Evolutionary conservation across 2,888 invertebrate genomes (phyloP).

Genomic region (Physocephala rufipes): DNA sequence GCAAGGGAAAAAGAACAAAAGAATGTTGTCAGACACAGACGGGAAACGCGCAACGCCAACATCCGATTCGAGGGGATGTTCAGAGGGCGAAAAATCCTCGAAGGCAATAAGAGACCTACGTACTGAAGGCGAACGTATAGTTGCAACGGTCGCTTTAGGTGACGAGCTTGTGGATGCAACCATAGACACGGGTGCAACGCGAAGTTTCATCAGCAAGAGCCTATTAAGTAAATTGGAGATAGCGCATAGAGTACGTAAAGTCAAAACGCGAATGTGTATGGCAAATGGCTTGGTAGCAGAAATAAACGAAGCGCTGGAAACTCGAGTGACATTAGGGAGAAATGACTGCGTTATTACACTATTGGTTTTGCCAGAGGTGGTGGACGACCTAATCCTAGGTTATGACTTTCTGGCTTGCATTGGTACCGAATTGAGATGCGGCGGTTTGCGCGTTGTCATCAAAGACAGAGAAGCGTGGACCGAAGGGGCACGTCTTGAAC

Average conservation of each 20-base stretch:
- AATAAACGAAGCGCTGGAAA: too few relatives aligned
- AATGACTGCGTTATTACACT: too few relatives aligned
- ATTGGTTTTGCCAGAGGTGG: too few relatives aligned
- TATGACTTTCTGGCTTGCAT: too few relatives aligned
- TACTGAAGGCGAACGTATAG: background rate
- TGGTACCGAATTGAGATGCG: too few relatives aligned
- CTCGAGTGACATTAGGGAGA: too few relatives aligned
- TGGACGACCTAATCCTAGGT: too few relatives aligned
- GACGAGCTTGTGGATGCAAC: slow-evolving; percentile 9
- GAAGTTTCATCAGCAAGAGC: background rate
- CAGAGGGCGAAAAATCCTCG: slow-evolving; percentile 8
- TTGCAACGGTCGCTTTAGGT: slow-evolving; percentile 1
- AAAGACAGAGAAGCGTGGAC: background rate
- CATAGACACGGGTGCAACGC: background rate
- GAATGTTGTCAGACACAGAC: too few relatives aligned
- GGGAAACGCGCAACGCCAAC: too few relatives aligned
- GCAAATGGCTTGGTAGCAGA: too few relatives aligned
- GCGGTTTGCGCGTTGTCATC: too few relatives aligned
- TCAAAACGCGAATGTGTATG: background rate
- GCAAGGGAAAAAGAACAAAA: background rate
- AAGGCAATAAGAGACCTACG: background rate
- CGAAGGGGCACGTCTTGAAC: background rate
- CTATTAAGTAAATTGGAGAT: background rate
- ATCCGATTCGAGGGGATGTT: too few relatives aligned
- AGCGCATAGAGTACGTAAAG: background rate